Conservation (phyloP, 2,888 invertebrate species). For the Acrobasis repandana region DNA sequence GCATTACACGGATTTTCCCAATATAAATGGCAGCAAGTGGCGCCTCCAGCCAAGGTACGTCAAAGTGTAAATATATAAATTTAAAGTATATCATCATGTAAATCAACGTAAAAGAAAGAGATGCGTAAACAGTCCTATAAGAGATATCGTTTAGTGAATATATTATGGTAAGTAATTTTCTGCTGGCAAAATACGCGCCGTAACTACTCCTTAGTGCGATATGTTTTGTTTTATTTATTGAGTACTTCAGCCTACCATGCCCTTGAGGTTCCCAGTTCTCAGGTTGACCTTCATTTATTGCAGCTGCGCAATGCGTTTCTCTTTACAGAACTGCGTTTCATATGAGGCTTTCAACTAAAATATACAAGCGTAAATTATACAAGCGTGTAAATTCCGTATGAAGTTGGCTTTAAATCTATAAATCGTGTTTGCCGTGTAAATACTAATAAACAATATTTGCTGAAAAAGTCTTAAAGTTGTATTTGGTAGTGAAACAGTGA, state of each 20-base stretch:
- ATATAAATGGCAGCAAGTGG: constrained; percentile 3
- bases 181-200: no score
- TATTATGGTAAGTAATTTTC: no score
- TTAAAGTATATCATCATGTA: neutral
- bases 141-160: no score
- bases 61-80: neutral
- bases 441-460: neutral
- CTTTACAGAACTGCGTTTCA: constrained; percentile 12
- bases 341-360: neutral
- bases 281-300: constrained; percentile 29
- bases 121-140: no score
- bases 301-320: constrained; percentile 35
- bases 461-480: neutral
- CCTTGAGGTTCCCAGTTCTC: constrained; percentile 29
- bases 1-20: neutral
- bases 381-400: constrained; percentile 11
- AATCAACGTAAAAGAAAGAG: neutral
- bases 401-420: neutral
- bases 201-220: neutral
- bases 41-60: neutral
- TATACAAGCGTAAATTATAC: no score
- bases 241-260: constrained; percentile 7
- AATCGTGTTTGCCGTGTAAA: neutral
- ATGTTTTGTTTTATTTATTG: neutral
- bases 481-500: neutral